These are phyloP conservation scores for Caenorhabditis sp. DNA, from an alignment of 2,888 invertebrate genomes.

Conservation along the genomic window DNA sequence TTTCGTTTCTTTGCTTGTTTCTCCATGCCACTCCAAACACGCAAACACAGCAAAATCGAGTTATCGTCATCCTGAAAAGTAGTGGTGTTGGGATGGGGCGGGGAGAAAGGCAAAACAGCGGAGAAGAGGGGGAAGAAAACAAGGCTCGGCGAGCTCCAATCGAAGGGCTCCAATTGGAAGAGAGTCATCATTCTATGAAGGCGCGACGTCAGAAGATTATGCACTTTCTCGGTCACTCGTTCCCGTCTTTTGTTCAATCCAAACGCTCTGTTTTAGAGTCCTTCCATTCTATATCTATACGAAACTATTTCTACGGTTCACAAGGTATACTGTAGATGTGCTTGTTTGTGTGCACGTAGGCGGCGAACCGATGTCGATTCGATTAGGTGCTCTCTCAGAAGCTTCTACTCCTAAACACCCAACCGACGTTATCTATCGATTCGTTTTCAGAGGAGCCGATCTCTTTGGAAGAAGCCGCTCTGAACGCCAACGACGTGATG, in stretches of 20 bases:
- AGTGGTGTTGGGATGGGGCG: conserved; percentile 27
- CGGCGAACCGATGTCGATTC: conserved; percentile 29
- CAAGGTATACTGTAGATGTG: conserved; percentile 58
- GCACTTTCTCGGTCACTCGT: conserved; percentile 58
- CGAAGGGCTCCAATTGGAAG: conserved; percentile 35
- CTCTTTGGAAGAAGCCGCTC: conserved; percentile 74
- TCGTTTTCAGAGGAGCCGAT: conserved; percentile 73
- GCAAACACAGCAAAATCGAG: conserved; percentile 61
- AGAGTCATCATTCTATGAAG: conserved; percentile 4
- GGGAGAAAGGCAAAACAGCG: conserved; percentile 7
- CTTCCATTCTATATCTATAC: conserved; percentile 25
- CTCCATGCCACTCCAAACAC: conserved; percentile 60
- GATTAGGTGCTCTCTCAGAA: conserved; percentile 23
- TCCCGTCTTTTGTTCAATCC: conserved; percentile 44
- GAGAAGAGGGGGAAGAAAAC: conserved; percentile 28
- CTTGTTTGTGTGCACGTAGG: conserved; percentile 3
- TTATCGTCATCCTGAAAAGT: conserved; percentile 60
- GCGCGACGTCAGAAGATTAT: conserved; percentile 42
- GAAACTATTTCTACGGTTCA: conserved; percentile 21
- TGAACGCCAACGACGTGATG: conserved; percentile 69
- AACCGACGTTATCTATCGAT: conserved; percentile 14
- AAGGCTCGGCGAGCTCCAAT: conserved; percentile 29
- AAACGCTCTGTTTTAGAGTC: conserved; percentile 37
- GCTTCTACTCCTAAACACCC: conserved; percentile 11
- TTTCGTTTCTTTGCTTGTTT: conserved; percentile 54